Conservation (phyloP, 2,797 vertebrate species). For the Amazona finschi region DNA sequence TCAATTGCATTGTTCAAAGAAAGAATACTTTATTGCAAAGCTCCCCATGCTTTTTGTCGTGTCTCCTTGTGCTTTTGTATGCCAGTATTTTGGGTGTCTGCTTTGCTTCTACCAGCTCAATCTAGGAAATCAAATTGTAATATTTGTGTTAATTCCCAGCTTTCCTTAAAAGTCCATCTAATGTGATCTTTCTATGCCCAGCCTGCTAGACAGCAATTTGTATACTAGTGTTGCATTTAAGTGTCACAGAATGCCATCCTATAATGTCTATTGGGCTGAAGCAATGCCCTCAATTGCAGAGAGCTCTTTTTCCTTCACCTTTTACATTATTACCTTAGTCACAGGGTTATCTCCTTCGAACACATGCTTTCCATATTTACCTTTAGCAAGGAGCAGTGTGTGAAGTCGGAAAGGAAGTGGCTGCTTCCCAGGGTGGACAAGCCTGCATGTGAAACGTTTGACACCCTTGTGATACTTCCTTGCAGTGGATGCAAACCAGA, state of each 20-base stretch:
- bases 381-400: not conserved
- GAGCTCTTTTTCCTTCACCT: not conserved
- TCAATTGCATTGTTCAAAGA: not conserved
- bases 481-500: not conserved
- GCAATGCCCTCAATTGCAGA: not conserved
- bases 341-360: not conserved
- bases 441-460: not conserved
- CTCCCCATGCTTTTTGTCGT: not conserved
- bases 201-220: not conserved
- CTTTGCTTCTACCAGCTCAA: not conserved
- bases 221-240: rapidly evolving
- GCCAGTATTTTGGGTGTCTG: not conserved
- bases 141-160: not conserved
- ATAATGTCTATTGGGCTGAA: rapidly evolving
- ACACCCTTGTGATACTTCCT: constrained; percentile 17
- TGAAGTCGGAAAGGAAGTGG: constrained; percentile 16
- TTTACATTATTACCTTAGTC: not conserved
- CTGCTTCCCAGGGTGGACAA: not conserved
- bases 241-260: not conserved
- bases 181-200: not conserved
- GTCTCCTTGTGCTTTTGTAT: not conserved
- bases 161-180: not conserved
- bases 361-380: not conserved
- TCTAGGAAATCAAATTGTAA: not conserved
- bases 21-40: not conserved